Conservation (phyloP, 2,888 invertebrate genomes). For the Nemapogon koenigi region DNA sequence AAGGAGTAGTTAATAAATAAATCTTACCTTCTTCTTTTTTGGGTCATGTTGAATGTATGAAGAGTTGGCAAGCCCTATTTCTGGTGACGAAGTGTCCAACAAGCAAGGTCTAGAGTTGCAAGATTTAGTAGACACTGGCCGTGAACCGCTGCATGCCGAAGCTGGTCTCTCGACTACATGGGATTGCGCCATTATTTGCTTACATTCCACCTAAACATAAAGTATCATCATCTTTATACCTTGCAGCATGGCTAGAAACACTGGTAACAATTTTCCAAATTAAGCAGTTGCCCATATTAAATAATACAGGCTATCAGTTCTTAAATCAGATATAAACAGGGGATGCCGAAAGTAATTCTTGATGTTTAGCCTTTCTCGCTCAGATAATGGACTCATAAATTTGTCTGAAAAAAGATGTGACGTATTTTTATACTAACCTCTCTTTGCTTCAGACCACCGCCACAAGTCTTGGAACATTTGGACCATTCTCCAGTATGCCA, state of each 20-base stretch:
- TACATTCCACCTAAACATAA: conserved; percentile 86
- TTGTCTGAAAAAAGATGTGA: no score
- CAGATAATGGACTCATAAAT: no score
- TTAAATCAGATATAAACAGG: no score
- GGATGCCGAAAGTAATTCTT: no score
- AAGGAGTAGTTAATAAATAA: neutral
- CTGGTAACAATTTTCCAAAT: no score
- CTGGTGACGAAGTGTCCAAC: conserved; percentile 72
- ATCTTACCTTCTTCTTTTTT: conserved; percentile 71
- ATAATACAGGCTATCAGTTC: no score
- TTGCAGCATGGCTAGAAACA: no score
- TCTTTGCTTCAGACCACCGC: conserved; percentile 87
- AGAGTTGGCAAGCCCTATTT: conserved; percentile 80
- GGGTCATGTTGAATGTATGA: conserved; percentile 86
- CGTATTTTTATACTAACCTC: no score
- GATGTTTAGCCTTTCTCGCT: no score
- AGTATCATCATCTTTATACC: no score
- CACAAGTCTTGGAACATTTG: conserved; percentile 92
- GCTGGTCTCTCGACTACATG: conserved; percentile 82
- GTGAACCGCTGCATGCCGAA: conserved; percentile 75
- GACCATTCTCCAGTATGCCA: conserved; percentile 92
- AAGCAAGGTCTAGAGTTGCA: conserved; percentile 87
- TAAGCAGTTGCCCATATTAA: no score
- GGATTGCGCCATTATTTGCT: conserved; percentile 93
- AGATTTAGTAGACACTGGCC: conserved; percentile 79